Base-by-base conservation (phyloP, 2,888 invertebrate genomes). In the Embidobia sp. region DNA sequence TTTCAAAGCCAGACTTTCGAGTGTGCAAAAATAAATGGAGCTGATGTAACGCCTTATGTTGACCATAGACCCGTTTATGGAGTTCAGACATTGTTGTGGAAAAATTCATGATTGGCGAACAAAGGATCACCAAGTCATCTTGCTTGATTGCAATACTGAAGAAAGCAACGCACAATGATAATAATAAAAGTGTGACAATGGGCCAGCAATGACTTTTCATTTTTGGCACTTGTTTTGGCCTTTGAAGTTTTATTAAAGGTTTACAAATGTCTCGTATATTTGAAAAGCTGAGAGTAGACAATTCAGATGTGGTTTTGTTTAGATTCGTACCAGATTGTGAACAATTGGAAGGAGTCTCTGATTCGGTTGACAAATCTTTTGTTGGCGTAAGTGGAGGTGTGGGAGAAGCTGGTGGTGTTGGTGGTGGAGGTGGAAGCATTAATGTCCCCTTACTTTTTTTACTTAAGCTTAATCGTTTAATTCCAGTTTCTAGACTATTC, bases 21-120 rank as follows among this genome's bases (percentile, higher is more conserved):
- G 59, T 18, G 8, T 42, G 10, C 6, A 88, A 59, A 35, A 74
- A 73, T 0, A 63, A 8, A 0, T 46, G 61, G 3, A 89, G 35
- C n/a, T 76, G 31, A 0, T 75, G 5, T 0, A 88, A 6, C 0
- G 84, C 87, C 6, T 64, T n/a, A 3, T 78, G 42, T 63, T 89
- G 89, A 1, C 88, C 87, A 42, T 84, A 80, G 37, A 89, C 66
- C 0, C 70, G 80, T 22, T 80, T 63, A 26, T 67, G 66, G 6
- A 89, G 53, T 51, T 85, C 83, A 6, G 59, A 2, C 1, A 78
- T 77, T 6, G 83, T 77, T 7, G 79, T 84, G 0, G 74, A 55
- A n/a, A 86, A 82, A 48, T 85, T 67, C 3, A 77, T 80, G 0
- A 22, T 31, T 6, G 82, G 82, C 0, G 75, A 66, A 22, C 84